phyloP scores from a whole-genome alignment of 2,797 vertebrate species.

The Enteromius viviparus region DNA sequence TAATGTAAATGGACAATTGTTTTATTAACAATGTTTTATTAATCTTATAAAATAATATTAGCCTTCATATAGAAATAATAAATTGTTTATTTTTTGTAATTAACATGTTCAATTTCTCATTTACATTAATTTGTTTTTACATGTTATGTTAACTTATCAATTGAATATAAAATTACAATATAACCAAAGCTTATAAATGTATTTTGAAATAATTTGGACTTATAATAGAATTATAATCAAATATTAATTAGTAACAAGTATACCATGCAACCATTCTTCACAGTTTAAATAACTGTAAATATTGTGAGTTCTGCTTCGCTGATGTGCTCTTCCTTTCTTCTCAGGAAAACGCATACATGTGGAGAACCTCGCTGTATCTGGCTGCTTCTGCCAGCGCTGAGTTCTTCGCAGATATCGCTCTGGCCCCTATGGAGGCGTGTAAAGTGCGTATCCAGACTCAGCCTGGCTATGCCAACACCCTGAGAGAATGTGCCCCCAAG shows the following conservation, averaged over 20 bases:
- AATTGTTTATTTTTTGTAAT: too few relatives aligned
- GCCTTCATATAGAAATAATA: too few relatives aligned
- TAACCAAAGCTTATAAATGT: neutral
- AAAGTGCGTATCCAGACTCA: conserved; percentile 91
- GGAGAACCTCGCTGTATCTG: conserved; percentile 87
- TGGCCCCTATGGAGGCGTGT: conserved; percentile 91
- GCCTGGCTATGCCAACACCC: conserved; percentile 87
- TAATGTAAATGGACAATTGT: too few relatives aligned
- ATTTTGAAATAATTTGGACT: neutral
- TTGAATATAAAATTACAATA: neutral
- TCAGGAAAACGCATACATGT: conserved; percentile 86
- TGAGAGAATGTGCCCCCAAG: conserved; percentile 84
- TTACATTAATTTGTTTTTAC: too few relatives aligned
- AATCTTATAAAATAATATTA: too few relatives aligned
- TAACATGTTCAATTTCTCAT: too few relatives aligned
- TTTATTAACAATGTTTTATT: too few relatives aligned
- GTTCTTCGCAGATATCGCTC: conserved; percentile 90
- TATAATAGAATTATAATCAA: neutral
- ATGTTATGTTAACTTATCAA: neutral
- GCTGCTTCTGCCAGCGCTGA: conserved; percentile 89
- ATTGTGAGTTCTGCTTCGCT: neutral
- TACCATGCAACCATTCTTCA: neutral
- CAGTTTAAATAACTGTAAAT: neutral
- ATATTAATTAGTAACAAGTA: neutral
- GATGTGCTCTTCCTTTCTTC: neutral